Conservation (phyloP, 2,797 vertebrate genomes). For the Potorous gilbertii region DNA sequence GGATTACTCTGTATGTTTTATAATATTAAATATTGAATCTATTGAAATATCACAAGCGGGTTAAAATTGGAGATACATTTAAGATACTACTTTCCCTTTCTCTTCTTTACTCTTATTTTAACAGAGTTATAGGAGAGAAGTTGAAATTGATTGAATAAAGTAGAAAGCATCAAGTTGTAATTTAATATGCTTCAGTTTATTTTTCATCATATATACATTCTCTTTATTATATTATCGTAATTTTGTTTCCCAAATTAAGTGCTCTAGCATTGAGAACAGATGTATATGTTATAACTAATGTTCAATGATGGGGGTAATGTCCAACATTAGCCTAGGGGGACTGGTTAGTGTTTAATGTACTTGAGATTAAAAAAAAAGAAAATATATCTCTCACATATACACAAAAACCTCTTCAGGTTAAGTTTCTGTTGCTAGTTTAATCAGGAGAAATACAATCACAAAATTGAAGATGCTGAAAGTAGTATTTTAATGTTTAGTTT, state of each 20-base stretch:
- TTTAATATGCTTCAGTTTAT: conserved; percentile 74
- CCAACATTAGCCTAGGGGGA: conserved; percentile 57
- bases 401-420: conserved; percentile 14
- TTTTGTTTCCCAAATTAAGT: conserved; percentile 75
- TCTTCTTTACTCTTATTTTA: conserved; percentile 73
- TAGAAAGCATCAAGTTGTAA: conserved; percentile 73
- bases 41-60: conserved; percentile 68
- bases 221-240: conserved; percentile 76
- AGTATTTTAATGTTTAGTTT: background rate
- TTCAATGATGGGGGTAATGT: conserved; percentile 58
- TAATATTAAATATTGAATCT: background rate
- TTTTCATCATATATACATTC: conserved; percentile 73
- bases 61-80: conserved; percentile 78
- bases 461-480: background rate
- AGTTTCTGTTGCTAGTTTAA: background rate
- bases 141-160: conserved; percentile 79
- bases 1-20: conserved; percentile 7
- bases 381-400: conserved; percentile 50
- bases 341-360: conserved; percentile 49
- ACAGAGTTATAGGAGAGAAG: conserved; percentile 73
- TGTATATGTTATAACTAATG: conserved; percentile 45
- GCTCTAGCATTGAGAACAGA: conserved; percentile 71
- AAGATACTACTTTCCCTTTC: conserved; percentile 69
- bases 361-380: conserved; percentile 19
- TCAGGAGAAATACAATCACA: conserved; percentile 32